Conservation (phyloP, 2,888 invertebrate genomes). For the Pterobdella sp. region DNA sequence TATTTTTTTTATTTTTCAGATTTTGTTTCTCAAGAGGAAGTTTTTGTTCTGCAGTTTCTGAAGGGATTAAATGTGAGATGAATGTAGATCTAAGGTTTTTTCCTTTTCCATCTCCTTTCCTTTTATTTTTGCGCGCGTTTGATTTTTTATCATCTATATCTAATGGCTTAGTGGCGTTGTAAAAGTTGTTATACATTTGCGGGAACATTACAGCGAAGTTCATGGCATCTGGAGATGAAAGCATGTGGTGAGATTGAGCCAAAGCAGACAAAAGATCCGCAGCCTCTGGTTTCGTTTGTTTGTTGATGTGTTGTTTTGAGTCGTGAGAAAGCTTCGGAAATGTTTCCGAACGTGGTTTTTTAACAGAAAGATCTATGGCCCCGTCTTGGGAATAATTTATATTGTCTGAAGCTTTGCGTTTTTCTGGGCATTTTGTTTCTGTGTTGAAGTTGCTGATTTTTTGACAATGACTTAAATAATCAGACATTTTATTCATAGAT, state of each 20-base stretch:
- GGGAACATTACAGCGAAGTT: conserved; percentile 37
- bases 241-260: conserved; percentile 32
- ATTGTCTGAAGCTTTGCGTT: conserved; percentile 13
- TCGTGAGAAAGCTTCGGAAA: not conserved
- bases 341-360: conserved; percentile 31
- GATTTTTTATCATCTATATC: not conserved
- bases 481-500: not conserved
- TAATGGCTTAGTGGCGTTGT: conserved; percentile 30
- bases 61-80: not conserved
- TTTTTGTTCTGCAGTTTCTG: not conserved
- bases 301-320: not conserved
- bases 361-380: conserved; percentile 38
- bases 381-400: conserved; percentile 33
- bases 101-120: conserved; percentile 26
- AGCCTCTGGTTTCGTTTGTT: conserved; percentile 22
- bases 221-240: conserved; percentile 24
- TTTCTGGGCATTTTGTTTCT: conserved; percentile 7
- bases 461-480: not conserved
- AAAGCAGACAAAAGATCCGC: conserved; percentile 30
- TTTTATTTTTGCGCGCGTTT: conserved; percentile 19
- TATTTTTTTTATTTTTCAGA: not conserved
- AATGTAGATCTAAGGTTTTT: not conserved
- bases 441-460: not conserved
- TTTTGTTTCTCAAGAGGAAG: not conserved
- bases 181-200: conserved; percentile 36